Evolutionary conservation across 2,888 invertebrate species (phyloP), one percentile per base, ranked within the genome.

Genomic region (Drosophila kanekoi): DNA sequence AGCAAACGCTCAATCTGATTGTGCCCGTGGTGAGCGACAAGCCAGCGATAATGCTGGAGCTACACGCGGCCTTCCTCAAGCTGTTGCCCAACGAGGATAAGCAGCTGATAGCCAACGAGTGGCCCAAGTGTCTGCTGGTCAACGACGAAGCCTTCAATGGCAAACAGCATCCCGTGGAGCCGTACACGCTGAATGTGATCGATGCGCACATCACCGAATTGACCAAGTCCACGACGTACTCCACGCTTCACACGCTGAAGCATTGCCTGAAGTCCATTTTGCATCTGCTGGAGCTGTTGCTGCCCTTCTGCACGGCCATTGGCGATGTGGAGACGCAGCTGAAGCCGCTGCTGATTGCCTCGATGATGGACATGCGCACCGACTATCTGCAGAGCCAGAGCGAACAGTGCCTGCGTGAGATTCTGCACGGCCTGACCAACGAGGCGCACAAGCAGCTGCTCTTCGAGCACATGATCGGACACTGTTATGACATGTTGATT

Each of bases 331-430:
- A 90, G 62, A 73, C 86, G 18, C 88, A 90, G 37, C 52, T 92
- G 11, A 91, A 92, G 60, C 84, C 86, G 0, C 60, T 92, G 14
- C 70, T 93, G 0, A 89, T 92, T 43, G 96, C 97, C 0, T 94
- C 98, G 69, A 94, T 96, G 49, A 93, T 96, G 89, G 96, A 97
- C 91, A 94, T 94, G 32, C 94, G 96, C 41, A 96, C 95, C n/a
- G 96, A 96, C 85, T 96, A 95, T 89, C 92, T 96, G 9, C 94
- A 95, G 64, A 95, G 95, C 59, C 93, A 94, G 79, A 94, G 94
- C 0, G 93, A 93, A 3, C 94, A 94, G 78, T 94, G 94, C 11
- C 89, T 96, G 59, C 95, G 95, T 5, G 83, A 81, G 71, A 86
- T 57, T 5, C 68, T 75, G 56, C 79, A 40, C 72, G 89, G 48